Evolutionary conservation across 2,797 vertebrate species (phyloP).

Genomic region (Sarcophilus harrisii): DNA sequence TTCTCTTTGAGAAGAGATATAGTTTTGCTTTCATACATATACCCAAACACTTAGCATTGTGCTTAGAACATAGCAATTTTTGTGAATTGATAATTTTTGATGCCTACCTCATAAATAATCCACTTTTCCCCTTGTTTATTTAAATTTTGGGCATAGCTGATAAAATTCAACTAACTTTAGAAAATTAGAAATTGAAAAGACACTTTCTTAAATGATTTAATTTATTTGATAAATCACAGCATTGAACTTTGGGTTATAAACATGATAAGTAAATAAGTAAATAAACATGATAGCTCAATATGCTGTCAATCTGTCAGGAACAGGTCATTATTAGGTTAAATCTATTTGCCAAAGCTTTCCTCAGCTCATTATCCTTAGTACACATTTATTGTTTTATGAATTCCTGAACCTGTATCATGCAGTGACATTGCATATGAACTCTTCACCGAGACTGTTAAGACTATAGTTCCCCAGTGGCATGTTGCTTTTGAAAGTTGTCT

Average conservation of each 20-base stretch:
- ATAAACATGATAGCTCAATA: neutral
- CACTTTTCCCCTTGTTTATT: neutral
- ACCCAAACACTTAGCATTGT: neutral
- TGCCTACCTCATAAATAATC: neutral
- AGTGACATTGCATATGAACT: neutral
- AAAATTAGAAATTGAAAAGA: neutral
- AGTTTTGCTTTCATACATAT: neutral
- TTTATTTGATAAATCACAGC: neutral
- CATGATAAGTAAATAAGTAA: no score
- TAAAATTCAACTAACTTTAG: neutral
- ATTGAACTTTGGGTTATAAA: neutral
- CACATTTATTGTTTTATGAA: neutral
- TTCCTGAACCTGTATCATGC: neutral
- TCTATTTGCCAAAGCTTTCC: neutral
- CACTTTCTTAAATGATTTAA: neutral
- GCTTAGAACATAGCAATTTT: neutral
- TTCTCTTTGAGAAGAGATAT: neutral
- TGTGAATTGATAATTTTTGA: neutral
- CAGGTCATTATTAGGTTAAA: neutral
- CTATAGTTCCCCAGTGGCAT: neutral
- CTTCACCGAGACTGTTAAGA: neutral
- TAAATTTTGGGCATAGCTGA: neutral
- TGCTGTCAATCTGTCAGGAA: neutral
- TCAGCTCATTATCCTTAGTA: neutral
- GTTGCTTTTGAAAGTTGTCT: slow-evolving; percentile 8